Base-by-base conservation (phyloP, 1,140 invertebrate genomes). In the Tribolium castaneum region DNA sequence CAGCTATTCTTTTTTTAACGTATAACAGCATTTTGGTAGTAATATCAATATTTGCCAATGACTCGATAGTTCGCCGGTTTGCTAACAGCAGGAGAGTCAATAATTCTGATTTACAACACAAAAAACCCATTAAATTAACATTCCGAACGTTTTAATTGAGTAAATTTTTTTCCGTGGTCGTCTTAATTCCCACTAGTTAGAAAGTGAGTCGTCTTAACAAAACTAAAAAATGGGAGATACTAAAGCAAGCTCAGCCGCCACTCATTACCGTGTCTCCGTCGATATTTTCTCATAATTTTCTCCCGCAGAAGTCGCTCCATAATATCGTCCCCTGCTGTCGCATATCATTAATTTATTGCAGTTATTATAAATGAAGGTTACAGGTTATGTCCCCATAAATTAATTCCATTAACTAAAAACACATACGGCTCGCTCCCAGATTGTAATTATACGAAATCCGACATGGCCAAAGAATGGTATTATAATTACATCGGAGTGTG, bases 361-460 rank as follows among this genome's bases (percentile, higher is more conserved):
- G 59, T 66, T 35, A n/a, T 7, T 66, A 6, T n/a, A 13, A 35
- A 66, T 66, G 59, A 35, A 66, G 59, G 59, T 66, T 66, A 66
- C 59, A 66, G 59, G 59, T 66, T 66, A 35, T 66, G 59, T 66
- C 59, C 59, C 22, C 59, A 66, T 66, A 66, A 66, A 66, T 66
- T 66, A 66, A 66, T 66, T 66, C 59, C 59, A 35, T 66, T 35
- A 35, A 66, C 9, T 35, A 66, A 66, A 66, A 66, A 66, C 59
- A 66, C 59, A 66, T 35, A 66, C n/a, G 10, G n/a, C 25, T 66
- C 6, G 2, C 59, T 13, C n/a, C 30, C 59, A 35, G n/a, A n/a
- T 66, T 34, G 59, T 66, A 66, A 66, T 66, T 66, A 66, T 66
- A 66, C 30, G n/a, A 66, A 66, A 66, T 35, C 25, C 30, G 30